phyloP scores from a whole-genome alignment of 1,140 invertebrate genomes.

The Teleopsis dalmanni region DNA sequence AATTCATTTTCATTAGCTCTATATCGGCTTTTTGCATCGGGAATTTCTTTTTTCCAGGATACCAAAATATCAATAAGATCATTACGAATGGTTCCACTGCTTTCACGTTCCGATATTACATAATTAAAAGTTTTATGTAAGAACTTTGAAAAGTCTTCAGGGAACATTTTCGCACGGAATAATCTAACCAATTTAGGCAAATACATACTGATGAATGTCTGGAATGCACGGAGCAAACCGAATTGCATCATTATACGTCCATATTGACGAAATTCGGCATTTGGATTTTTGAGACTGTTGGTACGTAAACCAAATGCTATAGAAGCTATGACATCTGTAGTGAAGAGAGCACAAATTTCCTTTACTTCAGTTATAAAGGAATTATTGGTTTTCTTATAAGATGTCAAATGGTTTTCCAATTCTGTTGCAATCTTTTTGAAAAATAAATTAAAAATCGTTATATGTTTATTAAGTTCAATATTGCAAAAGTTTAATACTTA shows the following conservation, averaged over 20 bases:
- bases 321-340: constrained; percentile 53
- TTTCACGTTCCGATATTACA: constrained; percentile 36
- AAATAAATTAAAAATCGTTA: neutral
- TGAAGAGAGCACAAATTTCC: constrained; percentile 48
- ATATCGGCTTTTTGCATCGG: constrained; percentile 14
- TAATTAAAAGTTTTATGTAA: constrained; percentile 33
- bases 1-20: constrained; percentile 38
- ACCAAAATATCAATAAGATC: constrained; percentile 48
- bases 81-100: constrained; percentile 25
- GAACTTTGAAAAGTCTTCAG: constrained; percentile 24
- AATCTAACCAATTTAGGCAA: constrained; percentile 33
- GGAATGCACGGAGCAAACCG: constrained; percentile 46
- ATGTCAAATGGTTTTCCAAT: constrained; percentile 19
- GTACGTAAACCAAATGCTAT: constrained; percentile 54
- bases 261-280: constrained; percentile 43
- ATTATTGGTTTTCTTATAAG: neutral
- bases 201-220: constrained; percentile 46
- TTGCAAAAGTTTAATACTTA: constrained; percentile 12
- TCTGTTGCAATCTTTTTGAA: constrained; percentile 29
- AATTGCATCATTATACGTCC: constrained; percentile 47
- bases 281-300: constrained; percentile 47
- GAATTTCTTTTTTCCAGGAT: constrained; percentile 30
- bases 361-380: constrained; percentile 33
- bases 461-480: neutral
- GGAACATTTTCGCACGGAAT: constrained; percentile 25